Base-by-base conservation (phyloP, 2,113 vertebrate species). In the Anolis carolinensis region DNA sequence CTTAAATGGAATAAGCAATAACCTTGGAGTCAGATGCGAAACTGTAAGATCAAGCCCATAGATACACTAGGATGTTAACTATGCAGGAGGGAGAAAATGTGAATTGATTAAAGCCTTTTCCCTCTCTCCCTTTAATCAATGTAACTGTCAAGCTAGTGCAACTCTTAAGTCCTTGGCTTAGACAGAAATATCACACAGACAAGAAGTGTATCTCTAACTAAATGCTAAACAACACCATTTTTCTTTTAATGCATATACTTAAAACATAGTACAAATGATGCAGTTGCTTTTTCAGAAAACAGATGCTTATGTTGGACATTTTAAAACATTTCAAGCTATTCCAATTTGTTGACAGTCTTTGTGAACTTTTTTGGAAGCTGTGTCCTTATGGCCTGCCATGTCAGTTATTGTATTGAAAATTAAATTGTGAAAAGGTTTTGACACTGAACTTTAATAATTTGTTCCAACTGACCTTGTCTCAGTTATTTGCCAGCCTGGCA, bases 401-500 rank as follows among this genome's bases (percentile, higher is more conserved):
- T 92, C 87, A 85, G 86, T 84, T 92, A 83, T 80, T 90, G 89
- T 90, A 83, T 73, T 89, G 78, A 91, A 94, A 93, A 94, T 91
- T 75, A 91, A 89, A 89, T 88, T 93, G 92, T 92, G 92, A 91
- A 85, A 92, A 87, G 74, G 74, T 87, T 92, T 76, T 90, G 92
- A 94, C 92, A 91, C 86, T 86, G 63, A 93, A 90, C 90, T 91
- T 89, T 79, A 87, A 90, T 92, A 91, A 93, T 95, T 94, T 91
- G 83, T 94, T 96, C 92, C 95, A 93, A 92, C 89, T 93, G 93
- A 95, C 93, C 92, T 95, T 95, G 88, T 91, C 94, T 94, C 91
- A 92, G 82, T 92, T 95, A 91, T 93, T 95, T 93, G 92, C 89
- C 92, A 93, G 90, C 75, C 84, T 94, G 94, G 94, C 93, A 90